phyloP scores from a whole-genome alignment of 2,888 invertebrate genomes.

The Junonia oenone region DNA sequence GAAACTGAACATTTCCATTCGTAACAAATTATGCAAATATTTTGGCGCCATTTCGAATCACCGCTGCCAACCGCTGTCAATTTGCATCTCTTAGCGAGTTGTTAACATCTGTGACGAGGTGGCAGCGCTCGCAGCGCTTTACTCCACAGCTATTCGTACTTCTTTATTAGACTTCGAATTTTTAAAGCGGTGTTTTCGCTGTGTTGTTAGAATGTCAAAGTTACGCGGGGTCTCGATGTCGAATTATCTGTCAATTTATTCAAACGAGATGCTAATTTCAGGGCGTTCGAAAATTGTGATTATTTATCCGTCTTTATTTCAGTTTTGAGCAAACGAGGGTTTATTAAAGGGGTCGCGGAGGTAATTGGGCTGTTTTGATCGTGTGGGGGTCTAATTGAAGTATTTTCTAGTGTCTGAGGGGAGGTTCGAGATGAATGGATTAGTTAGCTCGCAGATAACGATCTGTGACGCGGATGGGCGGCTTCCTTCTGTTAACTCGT shows the following conservation, averaged over 20 bases:
- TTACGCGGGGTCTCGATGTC: constrained; percentile 52
- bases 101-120: constrained; percentile 45
- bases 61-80: constrained; percentile 67
- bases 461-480: constrained; percentile 45
- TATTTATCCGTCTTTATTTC: constrained; percentile 65
- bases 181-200: constrained; percentile 23
- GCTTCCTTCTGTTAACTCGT: constrained; percentile 30
- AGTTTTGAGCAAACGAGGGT: constrained; percentile 62
- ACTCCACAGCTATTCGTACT: constrained; percentile 12
- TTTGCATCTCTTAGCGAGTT: constrained; percentile 71
- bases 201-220: constrained; percentile 33
- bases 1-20: constrained; percentile 51
- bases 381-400: constrained; percentile 60
- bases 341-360: constrained; percentile 63
- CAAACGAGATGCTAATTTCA: constrained; percentile 72
- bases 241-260: constrained; percentile 68
- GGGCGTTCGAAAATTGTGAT: constrained; percentile 67
- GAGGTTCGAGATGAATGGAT: constrained; percentile 64
- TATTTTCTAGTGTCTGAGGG: constrained; percentile 66
- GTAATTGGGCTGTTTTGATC: constrained; percentile 75
- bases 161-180: constrained; percentile 13
- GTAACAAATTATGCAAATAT: constrained; percentile 66
- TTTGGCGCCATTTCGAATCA: constrained; percentile 70
- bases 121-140: constrained; percentile 41
- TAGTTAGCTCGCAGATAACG: constrained; percentile 63